A percentile compares a stretch with the other conserved stretches of the same genome.
Conservation (phyloP, 1,140 invertebrate species). For the Calephelis nemesis region DNA sequence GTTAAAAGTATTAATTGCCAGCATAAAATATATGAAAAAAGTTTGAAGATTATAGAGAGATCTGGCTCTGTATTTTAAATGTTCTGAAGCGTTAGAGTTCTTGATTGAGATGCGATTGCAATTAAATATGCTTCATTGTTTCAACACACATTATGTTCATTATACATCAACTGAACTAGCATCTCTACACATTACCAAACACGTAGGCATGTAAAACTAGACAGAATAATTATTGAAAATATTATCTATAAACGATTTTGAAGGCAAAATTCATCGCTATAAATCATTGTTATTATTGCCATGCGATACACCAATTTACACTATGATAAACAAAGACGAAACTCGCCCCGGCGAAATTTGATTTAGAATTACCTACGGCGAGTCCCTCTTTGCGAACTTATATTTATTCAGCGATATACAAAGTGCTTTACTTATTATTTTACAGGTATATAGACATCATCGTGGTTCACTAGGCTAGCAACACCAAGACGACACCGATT, state of each 20-base stretch:
- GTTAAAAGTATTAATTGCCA: no score
- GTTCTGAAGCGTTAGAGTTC: neutral
- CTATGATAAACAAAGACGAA: constrained; percentile 4
- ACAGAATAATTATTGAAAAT: neutral
- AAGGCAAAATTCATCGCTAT: constrained; percentile 2
- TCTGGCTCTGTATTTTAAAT: neutral
- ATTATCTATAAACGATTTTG: constrained; percentile 12
- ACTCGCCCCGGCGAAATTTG: neutral
- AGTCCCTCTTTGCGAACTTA: constrained; percentile 20
- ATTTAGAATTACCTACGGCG: neutral
- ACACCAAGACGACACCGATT: constrained; percentile 73
- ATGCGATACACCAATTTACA: constrained; percentile 35
- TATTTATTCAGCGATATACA: constrained; percentile 35
- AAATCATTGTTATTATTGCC: constrained; percentile 43
- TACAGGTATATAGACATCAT: constrained; percentile 25
- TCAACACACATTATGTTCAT: neutral
- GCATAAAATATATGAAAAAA: no score
- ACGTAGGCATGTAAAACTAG: neutral
- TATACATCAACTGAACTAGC: constrained; percentile 6
- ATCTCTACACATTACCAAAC: neutral
- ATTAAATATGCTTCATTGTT: neutral
- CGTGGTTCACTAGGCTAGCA: constrained; percentile 38
- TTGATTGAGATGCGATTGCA: neutral
- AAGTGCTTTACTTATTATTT: constrained; percentile 46
- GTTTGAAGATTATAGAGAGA: neutral